Evolutionary conservation across 2,113 vertebrate species (phyloP).

Genomic region (Myocastor coypus): DNA sequence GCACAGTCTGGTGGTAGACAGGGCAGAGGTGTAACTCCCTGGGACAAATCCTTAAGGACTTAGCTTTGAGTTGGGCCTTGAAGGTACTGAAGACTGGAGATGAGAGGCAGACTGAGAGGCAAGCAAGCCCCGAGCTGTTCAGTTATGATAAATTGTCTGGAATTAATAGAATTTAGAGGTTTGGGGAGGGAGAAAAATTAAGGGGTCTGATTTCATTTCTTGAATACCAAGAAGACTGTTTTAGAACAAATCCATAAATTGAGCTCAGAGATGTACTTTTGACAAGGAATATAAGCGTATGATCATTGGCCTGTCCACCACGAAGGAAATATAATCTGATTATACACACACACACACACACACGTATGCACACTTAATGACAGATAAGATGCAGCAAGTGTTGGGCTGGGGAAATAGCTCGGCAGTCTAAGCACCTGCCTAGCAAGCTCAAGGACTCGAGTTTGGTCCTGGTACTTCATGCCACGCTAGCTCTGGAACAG

Average conservation of each 20-base stretch:
- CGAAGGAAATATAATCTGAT: not conserved
- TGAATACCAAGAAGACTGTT: not conserved
- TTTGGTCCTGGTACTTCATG: too few species aligned
- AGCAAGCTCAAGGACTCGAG: too few species aligned
- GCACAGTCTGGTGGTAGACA: not conserved
- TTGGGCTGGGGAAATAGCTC: too few species aligned
- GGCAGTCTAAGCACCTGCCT: too few species aligned
- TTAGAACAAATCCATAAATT: not conserved
- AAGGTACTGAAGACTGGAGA: not conserved
- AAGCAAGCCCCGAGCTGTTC: not conserved
- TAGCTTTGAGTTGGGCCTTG: not conserved
- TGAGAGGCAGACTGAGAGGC: not conserved
- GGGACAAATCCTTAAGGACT: not conserved
- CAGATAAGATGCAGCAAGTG: not conserved
- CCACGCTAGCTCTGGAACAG: too few species aligned
- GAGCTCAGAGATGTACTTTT: not conserved
- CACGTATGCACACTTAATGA: not conserved
- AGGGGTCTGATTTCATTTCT: not conserved
- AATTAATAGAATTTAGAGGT: not conserved
- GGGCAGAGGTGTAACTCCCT: not conserved
- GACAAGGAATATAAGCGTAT: not conserved
- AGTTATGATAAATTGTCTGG: not conserved
- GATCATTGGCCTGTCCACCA: not conserved
- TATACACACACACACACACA: too few species aligned
- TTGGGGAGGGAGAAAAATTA: not conserved